These are phyloP conservation scores for Meandrusa payeni DNA, from an alignment of 2,888 invertebrate species.

Conservation along the genomic window DNA sequence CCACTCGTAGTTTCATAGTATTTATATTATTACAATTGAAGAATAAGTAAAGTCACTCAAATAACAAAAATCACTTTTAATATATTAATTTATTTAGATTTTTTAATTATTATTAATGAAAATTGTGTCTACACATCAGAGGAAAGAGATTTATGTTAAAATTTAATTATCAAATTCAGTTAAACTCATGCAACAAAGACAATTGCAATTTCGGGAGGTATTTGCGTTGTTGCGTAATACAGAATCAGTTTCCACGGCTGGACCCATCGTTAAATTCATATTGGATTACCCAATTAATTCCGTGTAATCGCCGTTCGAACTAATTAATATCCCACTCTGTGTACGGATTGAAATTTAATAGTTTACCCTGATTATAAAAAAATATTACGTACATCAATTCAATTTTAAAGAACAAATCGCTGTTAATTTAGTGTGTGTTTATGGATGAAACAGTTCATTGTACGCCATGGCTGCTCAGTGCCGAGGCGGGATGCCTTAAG, in stretches of 20 bases:
- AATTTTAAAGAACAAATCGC: conserved; percentile 17
- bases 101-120: too few relatives aligned
- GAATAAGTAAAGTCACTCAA: too few relatives aligned
- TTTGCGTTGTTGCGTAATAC: conserved; percentile 31
- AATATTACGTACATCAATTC: conserved; percentile 14
- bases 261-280: conserved; percentile 55
- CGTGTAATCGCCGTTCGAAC: conserved; percentile 57
- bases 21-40: too few relatives aligned
- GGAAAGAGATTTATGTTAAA: background rate
- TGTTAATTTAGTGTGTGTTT: too few relatives aligned
- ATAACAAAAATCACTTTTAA: too few relatives aligned
- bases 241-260: conserved; percentile 29
- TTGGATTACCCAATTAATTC: conserved; percentile 72
- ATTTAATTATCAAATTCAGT: conserved; percentile 13
- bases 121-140: too few relatives aligned
- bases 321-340: conserved; percentile 63
- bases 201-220: conserved; percentile 26
- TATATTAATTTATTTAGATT: too few relatives aligned
- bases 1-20: too few relatives aligned
- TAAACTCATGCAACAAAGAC: conserved; percentile 25
- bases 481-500: too few relatives aligned
- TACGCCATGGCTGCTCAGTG: too few relatives aligned
- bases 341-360: conserved; percentile 64
- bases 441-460: too few relatives aligned
- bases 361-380: conserved; percentile 47